Evolutionary conservation across 1,140 invertebrate genomes (phyloP), one percentile per base, ranked within the genome.

Genomic region (Drosophila busckii): DNA sequence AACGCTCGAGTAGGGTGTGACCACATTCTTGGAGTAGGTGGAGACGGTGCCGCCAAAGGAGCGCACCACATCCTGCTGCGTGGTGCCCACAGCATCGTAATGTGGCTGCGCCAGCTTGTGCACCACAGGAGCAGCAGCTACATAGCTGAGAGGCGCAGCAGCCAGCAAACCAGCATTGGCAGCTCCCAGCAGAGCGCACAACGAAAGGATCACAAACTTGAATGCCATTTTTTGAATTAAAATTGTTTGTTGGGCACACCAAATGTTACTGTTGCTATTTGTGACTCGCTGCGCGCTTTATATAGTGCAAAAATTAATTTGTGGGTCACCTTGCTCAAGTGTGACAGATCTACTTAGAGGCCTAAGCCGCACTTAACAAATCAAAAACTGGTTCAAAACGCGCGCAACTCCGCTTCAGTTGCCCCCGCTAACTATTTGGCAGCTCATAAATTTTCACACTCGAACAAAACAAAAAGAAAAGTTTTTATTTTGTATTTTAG

Each of bases 1-100:
- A 3, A 92, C 90, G 60, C 89, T 90, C 42, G 91, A 91, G 88
- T 89, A 91, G n/a, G 91, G 89, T 28, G 89, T 90, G 70, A 92
- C 90, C 9, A 91, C 90, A 28, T 90, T 89, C 80, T 91, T 92
- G 49, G 89, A 89, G 88, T 90, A 91, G 49, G 88, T 87, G 41
- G 90, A 90, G 2, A 91, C 88, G 8, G 90, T 90, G 66, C 91
- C 91, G 44, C 89, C 90, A 38, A 90, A 84, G 9, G 89, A 89
- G 32, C 90, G 88, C 2, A 91, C 66, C 6, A 90, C 89, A 66
- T 89, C 90, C 71, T 91, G 89, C 44, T 90, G 88, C 20, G 89
- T 88, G 22, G 89, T 70, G 20, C 90, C 91, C 12, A 90, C 75
- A 29, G 89, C 89, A 41, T 89, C 88, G 23, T 85, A 88, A 19